A percentile compares a stretch with the other conserved stretches of the same genome.
Conservation (phyloP, 92 coral and sea anemone genomes). For the Anthopleura xanthogrammica region DNA sequence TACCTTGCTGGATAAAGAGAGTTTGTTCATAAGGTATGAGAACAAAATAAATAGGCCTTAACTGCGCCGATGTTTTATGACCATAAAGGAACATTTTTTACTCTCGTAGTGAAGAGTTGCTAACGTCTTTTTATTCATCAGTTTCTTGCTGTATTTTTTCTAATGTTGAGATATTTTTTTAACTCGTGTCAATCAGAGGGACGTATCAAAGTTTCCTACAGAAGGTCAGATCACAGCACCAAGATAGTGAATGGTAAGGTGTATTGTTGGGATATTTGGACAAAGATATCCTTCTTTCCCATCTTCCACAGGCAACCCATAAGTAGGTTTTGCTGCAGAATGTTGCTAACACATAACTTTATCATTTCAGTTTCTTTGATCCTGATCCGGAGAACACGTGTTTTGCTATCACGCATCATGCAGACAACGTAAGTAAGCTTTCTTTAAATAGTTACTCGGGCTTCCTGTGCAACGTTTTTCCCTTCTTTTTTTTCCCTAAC, state of each 20-base stretch:
- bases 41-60: background rate
- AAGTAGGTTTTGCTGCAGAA: background rate
- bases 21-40: constrained; percentile 57
- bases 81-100: too few species aligned
- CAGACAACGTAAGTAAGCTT: constrained; percentile 59
- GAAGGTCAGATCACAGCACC: constrained; percentile 64
- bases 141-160: background rate
- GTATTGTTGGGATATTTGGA: background rate
- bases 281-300: background rate
- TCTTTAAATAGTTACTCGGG: too few species aligned
- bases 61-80: too few species aligned
- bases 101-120: background rate
- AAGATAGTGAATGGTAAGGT: constrained; percentile 74
- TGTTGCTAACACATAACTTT: background rate
- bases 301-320: background rate
- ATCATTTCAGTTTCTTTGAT: constrained; percentile 68
- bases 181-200: constrained; percentile 39
- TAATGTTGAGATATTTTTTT: background rate
- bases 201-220: constrained; percentile 62
- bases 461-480: background rate
- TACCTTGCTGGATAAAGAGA: constrained; percentile 80
- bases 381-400: constrained; percentile 63
- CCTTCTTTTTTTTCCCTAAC: too few species aligned
- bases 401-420: constrained; percentile 85
- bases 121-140: background rate